Percentiles rank a stretch among this genome's conserved stretches.
phyloP scores from a whole-genome alignment of 2,113 vertebrate species.

The Heliornis fulica region DNA sequence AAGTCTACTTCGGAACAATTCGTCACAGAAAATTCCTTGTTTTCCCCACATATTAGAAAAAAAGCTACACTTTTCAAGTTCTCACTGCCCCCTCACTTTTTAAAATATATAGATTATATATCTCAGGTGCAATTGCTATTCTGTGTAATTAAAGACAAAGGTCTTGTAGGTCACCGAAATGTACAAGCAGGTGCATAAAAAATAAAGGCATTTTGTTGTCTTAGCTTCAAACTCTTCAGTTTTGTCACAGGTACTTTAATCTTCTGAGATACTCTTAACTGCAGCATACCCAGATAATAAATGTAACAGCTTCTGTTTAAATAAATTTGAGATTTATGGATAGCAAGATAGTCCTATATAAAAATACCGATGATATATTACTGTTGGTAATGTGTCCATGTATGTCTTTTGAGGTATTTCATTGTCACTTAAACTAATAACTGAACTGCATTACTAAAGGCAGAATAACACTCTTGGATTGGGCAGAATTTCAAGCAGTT shows the following conservation, averaged over 20 bases:
- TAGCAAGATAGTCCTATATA: not conserved
- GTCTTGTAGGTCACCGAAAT: not conserved
- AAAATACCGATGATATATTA: constrained; percentile 31
- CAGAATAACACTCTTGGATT: not conserved
- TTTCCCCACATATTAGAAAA: not conserved
- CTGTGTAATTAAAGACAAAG: not conserved
- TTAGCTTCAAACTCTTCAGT: not conserved
- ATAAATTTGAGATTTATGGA: constrained; percentile 36
- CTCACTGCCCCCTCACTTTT: not conserved
- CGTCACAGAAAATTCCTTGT: not conserved
- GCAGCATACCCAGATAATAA: not conserved
- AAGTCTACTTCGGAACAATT: not conserved
- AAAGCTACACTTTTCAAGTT: not conserved
- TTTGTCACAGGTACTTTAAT: constrained; percentile 24
- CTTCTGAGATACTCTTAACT: not conserved
- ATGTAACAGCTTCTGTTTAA: constrained; percentile 19
- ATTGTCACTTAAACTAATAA: constrained; percentile 57
- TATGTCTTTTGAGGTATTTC: constrained; percentile 38
- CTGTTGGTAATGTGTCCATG: not conserved
- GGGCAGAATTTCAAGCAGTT: constrained; percentile 12
- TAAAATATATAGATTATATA: not conserved
- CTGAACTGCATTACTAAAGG: constrained; percentile 23
- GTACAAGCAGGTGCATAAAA: not conserved
- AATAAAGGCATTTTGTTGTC: not conserved
- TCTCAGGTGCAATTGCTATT: not conserved